These are phyloP conservation scores for Acropternis orthonyx DNA, from an alignment of 2,797 vertebrate species.

Conservation along the genomic window DNA sequence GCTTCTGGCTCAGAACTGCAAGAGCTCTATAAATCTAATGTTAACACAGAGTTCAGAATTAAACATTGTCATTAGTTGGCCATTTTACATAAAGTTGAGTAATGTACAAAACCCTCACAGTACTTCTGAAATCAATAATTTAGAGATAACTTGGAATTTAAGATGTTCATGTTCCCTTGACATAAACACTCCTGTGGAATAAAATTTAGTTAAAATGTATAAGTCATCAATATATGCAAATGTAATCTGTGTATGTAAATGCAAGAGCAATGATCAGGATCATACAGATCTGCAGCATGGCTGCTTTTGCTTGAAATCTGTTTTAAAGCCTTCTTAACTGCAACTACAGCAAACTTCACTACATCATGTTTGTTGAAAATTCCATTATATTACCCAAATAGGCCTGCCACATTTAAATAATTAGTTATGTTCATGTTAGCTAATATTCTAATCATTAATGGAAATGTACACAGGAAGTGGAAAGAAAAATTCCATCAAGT, in stretches of 20 bases:
- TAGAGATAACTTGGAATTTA: constrained; percentile 18
- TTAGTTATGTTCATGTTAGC: background rate
- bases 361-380: background rate
- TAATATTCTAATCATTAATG: background rate
- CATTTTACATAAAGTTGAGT: constrained; percentile 43
- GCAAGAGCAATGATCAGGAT: background rate
- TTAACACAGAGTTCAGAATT: constrained; percentile 31
- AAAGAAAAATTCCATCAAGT: background rate
- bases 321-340: background rate
- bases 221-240: constrained; percentile 1
- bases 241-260: constrained; percentile 24
- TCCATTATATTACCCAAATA: background rate
- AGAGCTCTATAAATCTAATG: constrained; percentile 34
- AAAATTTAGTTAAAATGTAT: background rate
- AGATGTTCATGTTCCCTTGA: constrained; percentile 27
- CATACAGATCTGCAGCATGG: background rate
- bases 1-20: constrained; percentile 33
- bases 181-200: constrained; percentile 15
- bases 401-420: background rate
- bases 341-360: background rate
- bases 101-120: constrained; percentile 1
- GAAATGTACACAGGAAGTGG: background rate
- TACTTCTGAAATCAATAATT: constrained; percentile 56
- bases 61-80: constrained; percentile 44
- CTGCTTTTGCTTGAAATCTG: background rate